A percentile compares a stretch with the other conserved stretches of the same genome.
Evolutionary conservation across 2,888 invertebrate genomes (phyloP).

Genomic region (Dusona sp.): DNA sequence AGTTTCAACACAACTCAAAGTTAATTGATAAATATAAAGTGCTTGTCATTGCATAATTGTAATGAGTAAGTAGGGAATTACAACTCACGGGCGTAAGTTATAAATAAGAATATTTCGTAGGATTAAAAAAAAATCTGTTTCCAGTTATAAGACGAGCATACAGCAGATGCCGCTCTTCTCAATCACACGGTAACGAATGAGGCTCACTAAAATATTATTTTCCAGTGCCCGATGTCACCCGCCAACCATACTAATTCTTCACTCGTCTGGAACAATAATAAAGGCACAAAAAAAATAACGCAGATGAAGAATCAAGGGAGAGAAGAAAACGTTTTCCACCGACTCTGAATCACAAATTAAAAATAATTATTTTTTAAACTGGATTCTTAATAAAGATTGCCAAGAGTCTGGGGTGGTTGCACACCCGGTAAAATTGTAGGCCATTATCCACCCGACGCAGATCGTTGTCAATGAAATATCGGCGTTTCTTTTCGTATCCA

Average conservation of each 20-base stretch:
- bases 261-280: conserved; percentile 57
- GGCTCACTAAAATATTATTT: conserved; percentile 26
- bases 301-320: conserved; percentile 16
- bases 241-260: conserved; percentile 25
- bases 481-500: conserved; percentile 79
- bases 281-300: conserved; percentile 35
- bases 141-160: conserved; percentile 7
- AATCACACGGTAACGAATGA: conserved; percentile 28
- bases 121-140: conserved; percentile 23
- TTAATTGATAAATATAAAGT: background rate
- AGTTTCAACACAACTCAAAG: background rate
- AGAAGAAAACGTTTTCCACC: conserved; percentile 79
- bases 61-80: background rate
- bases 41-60: background rate
- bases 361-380: conserved; percentile 84
- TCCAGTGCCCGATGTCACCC: conserved; percentile 14
- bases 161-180: conserved; percentile 10
- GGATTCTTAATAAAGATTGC: conserved; percentile 81
- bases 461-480: conserved; percentile 85
- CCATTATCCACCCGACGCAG: conserved; percentile 82
- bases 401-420: conserved; percentile 65
- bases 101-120: conserved; percentile 30
- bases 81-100: background rate
- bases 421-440: conserved; percentile 79
- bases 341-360: conserved; percentile 79